These are phyloP conservation scores for Pelobates fuscus DNA, from an alignment of 2,113 vertebrate genomes.

Conservation along the genomic window DNA sequence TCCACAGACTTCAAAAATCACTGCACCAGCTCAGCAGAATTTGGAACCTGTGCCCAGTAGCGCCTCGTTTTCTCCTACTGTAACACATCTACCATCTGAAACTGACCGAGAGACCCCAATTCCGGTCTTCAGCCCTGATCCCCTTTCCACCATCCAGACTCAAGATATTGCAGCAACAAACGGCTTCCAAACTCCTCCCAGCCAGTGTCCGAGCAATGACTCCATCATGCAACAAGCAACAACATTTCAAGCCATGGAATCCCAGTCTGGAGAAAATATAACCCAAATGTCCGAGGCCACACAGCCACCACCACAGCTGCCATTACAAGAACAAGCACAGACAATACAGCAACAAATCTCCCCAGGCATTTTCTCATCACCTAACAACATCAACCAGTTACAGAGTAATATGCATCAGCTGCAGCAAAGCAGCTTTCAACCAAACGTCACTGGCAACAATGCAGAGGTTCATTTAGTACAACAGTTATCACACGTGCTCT, in stretches of 20 bases:
- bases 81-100: slow-evolving; percentile 78
- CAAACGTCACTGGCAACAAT: slow-evolving; percentile 62
- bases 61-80: slow-evolving; percentile 72
- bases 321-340: slow-evolving; percentile 79
- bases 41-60: slow-evolving; percentile 78
- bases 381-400: slow-evolving; percentile 81
- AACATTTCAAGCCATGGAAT: slow-evolving; percentile 77
- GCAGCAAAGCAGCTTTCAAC: slow-evolving; percentile 82
- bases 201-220: slow-evolving; percentile 72
- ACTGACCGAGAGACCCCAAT: slow-evolving; percentile 79
- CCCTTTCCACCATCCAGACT: slow-evolving; percentile 82
- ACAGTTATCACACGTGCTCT: slow-evolving; percentile 76
- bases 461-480: slow-evolving; percentile 74
- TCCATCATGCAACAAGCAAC: slow-evolving; percentile 81
- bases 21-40: slow-evolving; percentile 78
- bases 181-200: slow-evolving; percentile 70
- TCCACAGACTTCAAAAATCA: slow-evolving; percentile 74
- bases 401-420: slow-evolving; percentile 92
- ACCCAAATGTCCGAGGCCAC: slow-evolving; percentile 67
- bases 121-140: slow-evolving; percentile 77
- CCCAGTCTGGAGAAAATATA: slow-evolving; percentile 78
- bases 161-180: slow-evolving; percentile 80
- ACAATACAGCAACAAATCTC: slow-evolving; percentile 82
- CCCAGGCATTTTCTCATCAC: slow-evolving; percentile 78
- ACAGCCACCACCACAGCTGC: slow-evolving; percentile 61